phyloP scores from a whole-genome alignment of 1,140 invertebrate genomes.

The Papilio xuthus region DNA sequence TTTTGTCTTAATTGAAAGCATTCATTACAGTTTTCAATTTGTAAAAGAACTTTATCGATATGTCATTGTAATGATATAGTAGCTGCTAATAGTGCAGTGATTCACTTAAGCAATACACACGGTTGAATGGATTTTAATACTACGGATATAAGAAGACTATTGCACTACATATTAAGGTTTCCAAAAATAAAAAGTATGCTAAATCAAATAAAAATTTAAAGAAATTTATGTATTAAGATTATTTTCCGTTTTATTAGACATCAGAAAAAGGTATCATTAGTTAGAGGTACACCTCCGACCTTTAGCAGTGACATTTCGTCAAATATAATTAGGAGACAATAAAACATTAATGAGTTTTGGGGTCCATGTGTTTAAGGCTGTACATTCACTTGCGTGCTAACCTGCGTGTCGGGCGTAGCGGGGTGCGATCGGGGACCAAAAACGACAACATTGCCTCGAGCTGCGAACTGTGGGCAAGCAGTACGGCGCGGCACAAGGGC shows the following conservation, averaged over 20 bases:
- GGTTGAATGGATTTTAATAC: no score
- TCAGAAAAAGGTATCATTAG: background rate
- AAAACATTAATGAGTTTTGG: conserved; percentile 26
- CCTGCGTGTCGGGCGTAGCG: conserved; percentile 43
- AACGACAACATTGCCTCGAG: conserved; percentile 67
- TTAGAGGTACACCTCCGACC: background rate
- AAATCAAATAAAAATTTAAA: no score
- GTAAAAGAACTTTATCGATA: background rate
- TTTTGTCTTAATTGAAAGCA: background rate
- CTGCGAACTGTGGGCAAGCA: conserved; percentile 49
- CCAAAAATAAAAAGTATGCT: no score
- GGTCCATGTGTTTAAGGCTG: conserved; percentile 44
- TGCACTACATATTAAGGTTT: background rate
- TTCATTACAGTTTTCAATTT: background rate
- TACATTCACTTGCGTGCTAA: conserved; percentile 63
- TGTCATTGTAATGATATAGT: no score
- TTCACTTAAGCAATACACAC: background rate
- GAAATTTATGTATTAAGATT: no score
- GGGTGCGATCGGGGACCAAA: conserved; percentile 62
- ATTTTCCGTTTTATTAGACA: background rate
- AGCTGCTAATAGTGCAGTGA: no score
- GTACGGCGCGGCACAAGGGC: conserved; percentile 62
- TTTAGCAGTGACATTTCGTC: conserved; percentile 22
- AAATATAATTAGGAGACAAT: conserved; percentile 27
- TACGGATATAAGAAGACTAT: background rate